phyloP scores from a whole-genome alignment of 2,888 invertebrate species.

The Didymodactylos carnosus region DNA sequence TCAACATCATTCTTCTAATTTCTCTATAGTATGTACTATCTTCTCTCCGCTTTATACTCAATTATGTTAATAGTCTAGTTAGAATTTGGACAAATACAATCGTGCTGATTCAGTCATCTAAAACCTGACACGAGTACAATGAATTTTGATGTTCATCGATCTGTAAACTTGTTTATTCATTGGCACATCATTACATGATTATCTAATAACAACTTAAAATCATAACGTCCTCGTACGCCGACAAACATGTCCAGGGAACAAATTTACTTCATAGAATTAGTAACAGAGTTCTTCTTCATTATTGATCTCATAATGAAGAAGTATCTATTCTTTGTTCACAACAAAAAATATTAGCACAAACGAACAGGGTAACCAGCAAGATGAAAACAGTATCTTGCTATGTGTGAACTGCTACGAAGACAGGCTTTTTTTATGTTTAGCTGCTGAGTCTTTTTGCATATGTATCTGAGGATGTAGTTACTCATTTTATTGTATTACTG shows the following conservation, averaged over 20 bases:
- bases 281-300: not conserved
- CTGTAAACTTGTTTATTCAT: not conserved
- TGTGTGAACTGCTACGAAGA: too few species aligned
- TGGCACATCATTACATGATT: not conserved
- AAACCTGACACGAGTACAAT: not conserved
- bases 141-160: not conserved
- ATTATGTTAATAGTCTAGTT: not conserved
- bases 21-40: not conserved
- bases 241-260: not conserved
- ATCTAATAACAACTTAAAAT: not conserved
- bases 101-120: not conserved
- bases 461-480: too few species aligned
- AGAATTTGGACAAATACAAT: not conserved
- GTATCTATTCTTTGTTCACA: not conserved
- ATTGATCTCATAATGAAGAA: not conserved
- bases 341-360: not conserved
- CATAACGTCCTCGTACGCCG: not conserved
- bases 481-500: too few species aligned
- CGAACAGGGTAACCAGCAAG: too few species aligned
- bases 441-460: too few species aligned
- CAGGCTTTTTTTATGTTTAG: too few species aligned
- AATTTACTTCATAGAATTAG: not conserved
- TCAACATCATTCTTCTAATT: not conserved
- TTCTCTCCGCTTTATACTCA: not conserved
- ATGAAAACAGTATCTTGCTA: too few species aligned